Evolutionary conservation across 2,888 invertebrate species (phyloP).

Genomic region (Stegana nigrithorax): DNA sequence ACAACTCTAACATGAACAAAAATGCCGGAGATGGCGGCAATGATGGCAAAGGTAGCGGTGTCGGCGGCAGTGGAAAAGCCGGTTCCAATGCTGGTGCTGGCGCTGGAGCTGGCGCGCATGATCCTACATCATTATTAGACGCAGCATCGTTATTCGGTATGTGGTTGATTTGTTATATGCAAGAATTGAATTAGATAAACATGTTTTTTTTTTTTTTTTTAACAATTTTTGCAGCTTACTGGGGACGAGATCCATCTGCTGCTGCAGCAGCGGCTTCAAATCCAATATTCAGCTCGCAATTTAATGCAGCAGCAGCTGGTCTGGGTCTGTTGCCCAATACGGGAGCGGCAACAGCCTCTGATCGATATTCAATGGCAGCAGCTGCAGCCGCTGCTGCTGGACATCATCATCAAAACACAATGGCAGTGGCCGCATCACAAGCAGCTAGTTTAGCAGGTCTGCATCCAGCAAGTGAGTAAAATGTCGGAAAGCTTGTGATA

Average conservation of each 20-base stretch:
- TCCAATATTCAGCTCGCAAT: conserved; percentile 68
- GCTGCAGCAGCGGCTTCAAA: conserved; percentile 68
- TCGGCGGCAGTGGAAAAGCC: conserved; percentile 63
- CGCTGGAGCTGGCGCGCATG: conserved; percentile 66
- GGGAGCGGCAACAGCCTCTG: conserved; percentile 68
- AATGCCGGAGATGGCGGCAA: conserved; percentile 76
- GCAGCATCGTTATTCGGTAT: conserved; percentile 81
- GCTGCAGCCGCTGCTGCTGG: conserved; percentile 69
- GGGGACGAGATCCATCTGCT: conserved; percentile 76
- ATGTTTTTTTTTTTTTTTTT: neutral
- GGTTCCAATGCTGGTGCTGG: conserved; percentile 69
- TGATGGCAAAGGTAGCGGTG: conserved; percentile 68
- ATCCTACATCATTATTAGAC: conserved; percentile 81
- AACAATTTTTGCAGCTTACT: conserved; percentile 74
- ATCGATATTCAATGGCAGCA: conserved; percentile 67
- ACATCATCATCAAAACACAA: conserved; percentile 76
- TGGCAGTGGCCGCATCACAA: conserved; percentile 87
- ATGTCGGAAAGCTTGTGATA: neutral
- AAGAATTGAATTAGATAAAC: neutral
- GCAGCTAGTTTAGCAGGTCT: conserved; percentile 83
- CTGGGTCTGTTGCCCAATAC: conserved; percentile 67
- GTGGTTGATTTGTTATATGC: conserved; percentile 14
- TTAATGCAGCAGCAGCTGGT: conserved; percentile 68
- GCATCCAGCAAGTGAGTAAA: conserved; percentile 77
- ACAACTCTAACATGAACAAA: conserved; percentile 83